These are phyloP conservation scores for Casuarius casuarius DNA, from an alignment of 2,113 vertebrate species.

Conservation along the genomic window DNA sequence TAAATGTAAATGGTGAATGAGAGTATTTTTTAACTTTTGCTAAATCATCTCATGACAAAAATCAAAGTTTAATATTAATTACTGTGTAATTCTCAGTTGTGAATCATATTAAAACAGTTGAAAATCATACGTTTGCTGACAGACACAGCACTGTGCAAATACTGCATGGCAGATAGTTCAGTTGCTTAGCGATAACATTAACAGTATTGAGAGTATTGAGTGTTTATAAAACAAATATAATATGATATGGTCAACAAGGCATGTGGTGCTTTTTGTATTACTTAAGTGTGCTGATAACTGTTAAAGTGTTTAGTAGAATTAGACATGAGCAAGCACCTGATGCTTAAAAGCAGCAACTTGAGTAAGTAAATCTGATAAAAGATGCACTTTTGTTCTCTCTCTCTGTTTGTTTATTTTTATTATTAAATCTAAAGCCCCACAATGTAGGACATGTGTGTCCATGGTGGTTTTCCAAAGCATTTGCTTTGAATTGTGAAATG, in stretches of 20 bases:
- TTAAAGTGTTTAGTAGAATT: slow-evolving; percentile 47
- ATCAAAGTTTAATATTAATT: background rate
- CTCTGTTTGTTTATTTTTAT: background rate
- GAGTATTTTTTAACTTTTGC: too few species aligned
- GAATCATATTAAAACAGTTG: background rate
- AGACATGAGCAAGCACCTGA: slow-evolving; percentile 42
- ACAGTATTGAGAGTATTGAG: slow-evolving; percentile 21
- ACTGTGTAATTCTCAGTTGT: background rate
- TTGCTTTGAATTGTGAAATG: slow-evolving; percentile 36
- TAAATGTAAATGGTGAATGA: background rate
- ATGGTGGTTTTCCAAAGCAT: background rate
- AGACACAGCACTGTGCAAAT: slow-evolving; percentile 21
- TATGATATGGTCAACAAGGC: slow-evolving; percentile 48
- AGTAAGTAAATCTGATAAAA: slow-evolving; percentile 41
- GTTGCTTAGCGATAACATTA: slow-evolving; percentile 64
- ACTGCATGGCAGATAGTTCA: background rate
- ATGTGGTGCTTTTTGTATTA: slow-evolving; percentile 54
- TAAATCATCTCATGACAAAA: background rate
- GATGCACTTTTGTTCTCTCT: background rate
- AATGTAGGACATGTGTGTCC: slow-evolving; percentile 13
- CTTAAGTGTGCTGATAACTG: slow-evolving; percentile 51
- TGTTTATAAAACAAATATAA: slow-evolving; percentile 69
- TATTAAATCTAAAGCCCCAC: background rate
- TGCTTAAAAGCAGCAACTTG: slow-evolving; percentile 37
- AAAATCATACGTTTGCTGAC: slow-evolving; percentile 9